Base-by-base conservation (phyloP, 2,888 invertebrate genomes). In the Argyresthia goedartella region DNA sequence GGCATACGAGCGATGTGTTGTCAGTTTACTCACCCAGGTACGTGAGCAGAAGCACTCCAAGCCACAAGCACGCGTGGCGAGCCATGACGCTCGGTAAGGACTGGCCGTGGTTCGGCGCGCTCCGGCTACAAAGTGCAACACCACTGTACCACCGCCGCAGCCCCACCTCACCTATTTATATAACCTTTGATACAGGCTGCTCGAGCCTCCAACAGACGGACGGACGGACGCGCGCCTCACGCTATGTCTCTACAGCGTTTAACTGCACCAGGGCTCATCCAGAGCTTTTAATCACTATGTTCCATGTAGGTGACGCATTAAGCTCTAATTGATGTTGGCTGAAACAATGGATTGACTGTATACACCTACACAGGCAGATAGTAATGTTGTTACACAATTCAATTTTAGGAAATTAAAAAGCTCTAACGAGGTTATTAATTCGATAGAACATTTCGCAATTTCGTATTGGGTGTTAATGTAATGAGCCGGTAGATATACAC, bases 131-230 rank as follows among this genome's bases (percentile, higher is more conserved):
- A 85, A 85, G 81, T 84, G 82, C 84, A 82, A 79, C 81, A 82
- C 76, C 76, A 2, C 25, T 25, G 25, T 25, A 25, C 25, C 25
- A 4, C 25, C 81, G 67, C 74, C 71, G 68, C 65, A 72, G 82
- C 86, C 86, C 86, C 86, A 85, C 86, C 84, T 84, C 80, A 78
- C 73, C 79, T 81, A 81, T 81, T 85, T 86, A 86, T 86, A 85
- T 84, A 85, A 85, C 73, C 75, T 56, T 57, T 67, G 74, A 64
- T 74, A 69, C 69, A 67, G 67, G 64, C 65, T 66, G 63, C 64
- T 67, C 64, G 60, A 63, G 69, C 66, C 70, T 42, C 43, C 48
- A 43, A 14, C 15, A 62, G 70, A 65, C 59, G 13, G n/a, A n/a
- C 51, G 39, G 35, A 49, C 44, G 35, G 10, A 45, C 43, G 47